Conservation (phyloP, 2,113 vertebrate species). For the Pandion haliaetus region DNA sequence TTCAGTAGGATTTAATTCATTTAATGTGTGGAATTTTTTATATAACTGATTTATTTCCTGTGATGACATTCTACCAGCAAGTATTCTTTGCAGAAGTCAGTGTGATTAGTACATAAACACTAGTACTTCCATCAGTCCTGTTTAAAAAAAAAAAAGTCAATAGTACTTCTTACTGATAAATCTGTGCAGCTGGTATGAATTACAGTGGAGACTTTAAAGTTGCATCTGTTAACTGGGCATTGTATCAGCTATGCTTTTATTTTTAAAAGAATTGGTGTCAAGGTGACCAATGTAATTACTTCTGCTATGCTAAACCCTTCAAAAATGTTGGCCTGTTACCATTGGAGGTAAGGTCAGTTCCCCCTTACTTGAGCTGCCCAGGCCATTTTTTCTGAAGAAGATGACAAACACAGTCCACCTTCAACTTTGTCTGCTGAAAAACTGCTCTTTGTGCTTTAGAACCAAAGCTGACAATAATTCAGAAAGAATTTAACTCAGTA, state of each 20-base stretch:
- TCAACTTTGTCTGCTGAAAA: not conserved
- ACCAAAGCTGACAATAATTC: not conserved
- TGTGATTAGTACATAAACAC: not conserved
- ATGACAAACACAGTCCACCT: not conserved
- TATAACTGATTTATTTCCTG: not conserved
- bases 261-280: not conserved
- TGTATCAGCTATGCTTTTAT: not conserved
- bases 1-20: not conserved
- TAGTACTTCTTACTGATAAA: not conserved
- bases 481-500: not conserved
- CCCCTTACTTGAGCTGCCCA: not conserved
- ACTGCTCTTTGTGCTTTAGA: not conserved
- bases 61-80: not conserved
- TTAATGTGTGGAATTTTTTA: not conserved
- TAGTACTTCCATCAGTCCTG: not conserved
- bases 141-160: not conserved
- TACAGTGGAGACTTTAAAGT: not conserved
- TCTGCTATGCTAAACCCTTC: not conserved
- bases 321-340: not conserved
- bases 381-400: not conserved
- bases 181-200: not conserved
- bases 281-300: not conserved
- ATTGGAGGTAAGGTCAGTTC: not conserved
- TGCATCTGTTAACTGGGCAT: not conserved
- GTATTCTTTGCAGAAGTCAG: not conserved